Evolutionary conservation across 2,888 invertebrate species (phyloP).

Genomic region (Macaria notata): DNA sequence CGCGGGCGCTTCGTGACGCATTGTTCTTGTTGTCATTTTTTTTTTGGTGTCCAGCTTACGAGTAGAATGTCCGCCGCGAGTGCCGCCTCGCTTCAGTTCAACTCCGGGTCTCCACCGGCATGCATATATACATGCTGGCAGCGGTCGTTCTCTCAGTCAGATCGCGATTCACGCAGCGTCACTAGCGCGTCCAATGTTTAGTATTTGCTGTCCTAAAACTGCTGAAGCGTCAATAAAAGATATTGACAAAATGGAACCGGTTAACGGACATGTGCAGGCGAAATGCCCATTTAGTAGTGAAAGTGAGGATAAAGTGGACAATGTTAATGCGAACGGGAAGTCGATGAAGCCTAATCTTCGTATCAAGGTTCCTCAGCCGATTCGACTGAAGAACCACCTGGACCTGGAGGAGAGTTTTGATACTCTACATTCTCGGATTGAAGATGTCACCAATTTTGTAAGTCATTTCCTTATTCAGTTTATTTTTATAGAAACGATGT

Average conservation of each 20-base stretch:
- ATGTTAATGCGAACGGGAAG: slow-evolving; percentile 40
- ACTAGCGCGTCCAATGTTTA: slow-evolving; percentile 46
- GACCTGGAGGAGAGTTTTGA: slow-evolving; percentile 58
- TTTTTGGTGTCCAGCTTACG: slow-evolving; percentile 50
- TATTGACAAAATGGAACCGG: slow-evolving; percentile 46
- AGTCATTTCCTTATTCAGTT: slow-evolving; percentile 39
- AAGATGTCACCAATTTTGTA: slow-evolving; percentile 57
- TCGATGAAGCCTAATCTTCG: slow-evolving; percentile 58
- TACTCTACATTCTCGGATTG: slow-evolving; percentile 57
- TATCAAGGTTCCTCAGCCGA: slow-evolving; percentile 67
- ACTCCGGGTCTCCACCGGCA: slow-evolving; percentile 50
- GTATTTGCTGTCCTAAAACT: slow-evolving; percentile 45
- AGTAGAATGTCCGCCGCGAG: slow-evolving; percentile 44
- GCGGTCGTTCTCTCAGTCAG: slow-evolving; percentile 46
- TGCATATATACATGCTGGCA: slow-evolving; percentile 65
- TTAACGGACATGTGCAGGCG: slow-evolving; percentile 50
- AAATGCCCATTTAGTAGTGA: slow-evolving; percentile 62
- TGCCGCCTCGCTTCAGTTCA: slow-evolving; percentile 50
- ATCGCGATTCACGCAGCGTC: slow-evolving; percentile 36
- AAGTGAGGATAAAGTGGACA: slow-evolving; percentile 50
- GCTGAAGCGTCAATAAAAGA: slow-evolving; percentile 37
- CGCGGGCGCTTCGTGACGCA: slow-evolving; percentile 43
- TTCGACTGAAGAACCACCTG: slow-evolving; percentile 61
- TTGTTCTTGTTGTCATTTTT: slow-evolving; percentile 53
- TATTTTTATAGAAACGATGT: too few species aligned